phyloP scores from a whole-genome alignment of 1,140 invertebrate species.

The Tetranychus cinnabarinus region DNA sequence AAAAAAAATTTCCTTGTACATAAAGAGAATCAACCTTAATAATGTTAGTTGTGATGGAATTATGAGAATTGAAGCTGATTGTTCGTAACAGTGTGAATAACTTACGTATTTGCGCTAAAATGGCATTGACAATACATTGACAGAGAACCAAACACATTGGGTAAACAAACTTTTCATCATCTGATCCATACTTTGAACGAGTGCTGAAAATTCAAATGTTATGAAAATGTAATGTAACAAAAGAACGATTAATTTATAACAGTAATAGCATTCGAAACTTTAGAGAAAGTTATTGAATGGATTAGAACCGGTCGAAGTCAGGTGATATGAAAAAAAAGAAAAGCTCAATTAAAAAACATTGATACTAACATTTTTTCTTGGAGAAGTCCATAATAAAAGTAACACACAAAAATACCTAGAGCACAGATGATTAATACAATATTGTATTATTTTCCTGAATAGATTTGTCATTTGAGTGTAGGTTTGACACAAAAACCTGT shows the following conservation, averaged over 20 bases:
- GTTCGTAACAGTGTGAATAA: background rate
- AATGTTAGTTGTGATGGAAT: too few relatives aligned
- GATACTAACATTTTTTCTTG: constrained; percentile 59
- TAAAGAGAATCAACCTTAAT: too few relatives aligned
- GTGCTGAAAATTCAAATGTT: constrained; percentile 27
- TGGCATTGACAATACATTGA: constrained; percentile 68
- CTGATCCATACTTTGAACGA: constrained; percentile 49
- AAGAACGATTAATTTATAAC: background rate
- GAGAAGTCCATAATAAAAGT: constrained; percentile 60
- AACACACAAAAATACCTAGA: constrained; percentile 63
- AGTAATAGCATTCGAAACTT: too few relatives aligned
- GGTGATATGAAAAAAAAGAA: too few relatives aligned
- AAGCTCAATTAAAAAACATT: too few relatives aligned
- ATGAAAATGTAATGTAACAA: background rate
- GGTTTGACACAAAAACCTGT: too few relatives aligned
- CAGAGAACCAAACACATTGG: constrained; percentile 58
- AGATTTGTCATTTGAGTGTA: too few relatives aligned
- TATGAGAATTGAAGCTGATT: too few relatives aligned
- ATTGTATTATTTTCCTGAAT: too few relatives aligned
- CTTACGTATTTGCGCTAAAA: constrained; percentile 51
- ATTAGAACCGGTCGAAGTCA: too few relatives aligned
- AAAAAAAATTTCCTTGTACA: too few relatives aligned
- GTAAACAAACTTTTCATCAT: constrained; percentile 58
- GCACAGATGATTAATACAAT: constrained; percentile 34
- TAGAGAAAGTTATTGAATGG: too few relatives aligned